Evolutionary conservation across 2,888 invertebrate genomes (phyloP), one percentile per base, ranked within the genome.

Genomic region (Luperina testacea): DNA sequence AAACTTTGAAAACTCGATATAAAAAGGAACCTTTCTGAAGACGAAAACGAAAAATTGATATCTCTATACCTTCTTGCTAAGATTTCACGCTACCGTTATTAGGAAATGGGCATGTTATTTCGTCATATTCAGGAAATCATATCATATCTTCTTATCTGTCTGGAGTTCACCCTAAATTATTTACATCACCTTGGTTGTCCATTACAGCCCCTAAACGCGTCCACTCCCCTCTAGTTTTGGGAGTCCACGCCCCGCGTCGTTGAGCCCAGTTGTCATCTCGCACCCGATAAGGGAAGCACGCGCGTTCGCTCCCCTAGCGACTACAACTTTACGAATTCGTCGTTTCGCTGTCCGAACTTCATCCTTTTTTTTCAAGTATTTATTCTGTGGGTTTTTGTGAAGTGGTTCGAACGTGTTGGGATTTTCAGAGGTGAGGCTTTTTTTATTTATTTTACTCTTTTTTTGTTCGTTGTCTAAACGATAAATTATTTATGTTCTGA

Each of bases 151-250:
- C 90, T 88, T 90, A 90, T 85, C 85, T 82, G 88, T 88, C 87
- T 88, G 84, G 83, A 81, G 84, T 86, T 84, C 76, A 82, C 82
- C 86, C 86, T 90, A 87, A 91, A 90, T 91, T 88, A 91, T 92
- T 90, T 79, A 89, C 80, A 83, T 84, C 90, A 87, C 89, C 80
- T 85, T 85, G 80, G 76, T 86, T 88, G 88, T 85, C 88, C 91
- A 89, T 88, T 88, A 88, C 82, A 83, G 80, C 76, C 82, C 81
- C 70, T 72, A 72, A 77, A 63, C 59, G 90, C 87, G 81, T 90
- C 91, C 86, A 90, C 92, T 89, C 93, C 92, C 92, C 91, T 83
- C 91, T 88, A 84, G 88, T 87, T 89, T 90, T 79, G 76, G 87
- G 91, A 82, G 42, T 91, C 90, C 84, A 90, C 92, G 90, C 93